Conservation (phyloP, 2,888 invertebrate genomes). For the Xanthostigma xanthostigma region DNA sequence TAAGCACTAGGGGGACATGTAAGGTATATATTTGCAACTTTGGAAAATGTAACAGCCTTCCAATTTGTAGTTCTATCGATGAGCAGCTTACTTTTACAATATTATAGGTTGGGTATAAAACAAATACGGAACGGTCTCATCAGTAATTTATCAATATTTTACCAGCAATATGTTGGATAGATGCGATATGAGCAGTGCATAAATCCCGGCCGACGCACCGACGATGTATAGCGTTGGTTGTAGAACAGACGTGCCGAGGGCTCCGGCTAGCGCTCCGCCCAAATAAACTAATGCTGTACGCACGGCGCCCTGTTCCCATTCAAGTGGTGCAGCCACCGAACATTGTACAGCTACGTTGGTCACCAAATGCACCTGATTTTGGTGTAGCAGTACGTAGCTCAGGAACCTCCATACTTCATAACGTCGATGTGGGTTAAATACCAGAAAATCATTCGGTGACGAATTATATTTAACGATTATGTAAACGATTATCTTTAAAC, state of each 20-base stretch:
- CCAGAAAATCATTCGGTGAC: conserved; percentile 20
- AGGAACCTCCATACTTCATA: conserved; percentile 63
- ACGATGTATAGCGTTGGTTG: conserved; percentile 63
- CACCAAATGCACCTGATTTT: conserved; percentile 56
- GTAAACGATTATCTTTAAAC: conserved; percentile 11
- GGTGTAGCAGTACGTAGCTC: conserved; percentile 68
- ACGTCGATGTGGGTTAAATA: conserved; percentile 48
- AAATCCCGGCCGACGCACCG: conserved; percentile 84
- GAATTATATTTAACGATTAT: background rate
- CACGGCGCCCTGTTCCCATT: conserved; percentile 59
- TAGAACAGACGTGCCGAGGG: conserved; percentile 58
- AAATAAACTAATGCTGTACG: conserved; percentile 56
- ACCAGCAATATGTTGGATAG: conserved; percentile 68
- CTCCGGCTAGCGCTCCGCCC: conserved; percentile 60
- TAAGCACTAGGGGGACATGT: too few relatives aligned
- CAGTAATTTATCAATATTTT: conserved; percentile 14
- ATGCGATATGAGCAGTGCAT: conserved; percentile 75
- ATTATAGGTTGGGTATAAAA: too few relatives aligned
- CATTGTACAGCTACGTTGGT: conserved; percentile 60
- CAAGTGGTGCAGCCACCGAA: conserved; percentile 38
- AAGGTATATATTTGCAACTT: too few relatives aligned
- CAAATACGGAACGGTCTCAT: too few relatives aligned
- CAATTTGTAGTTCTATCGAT: too few relatives aligned
- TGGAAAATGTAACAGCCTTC: too few relatives aligned
- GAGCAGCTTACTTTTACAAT: too few relatives aligned